Evolutionary conservation across 2,797 vertebrate species (phyloP).

Genomic region (Enteromius argenteus): DNA sequence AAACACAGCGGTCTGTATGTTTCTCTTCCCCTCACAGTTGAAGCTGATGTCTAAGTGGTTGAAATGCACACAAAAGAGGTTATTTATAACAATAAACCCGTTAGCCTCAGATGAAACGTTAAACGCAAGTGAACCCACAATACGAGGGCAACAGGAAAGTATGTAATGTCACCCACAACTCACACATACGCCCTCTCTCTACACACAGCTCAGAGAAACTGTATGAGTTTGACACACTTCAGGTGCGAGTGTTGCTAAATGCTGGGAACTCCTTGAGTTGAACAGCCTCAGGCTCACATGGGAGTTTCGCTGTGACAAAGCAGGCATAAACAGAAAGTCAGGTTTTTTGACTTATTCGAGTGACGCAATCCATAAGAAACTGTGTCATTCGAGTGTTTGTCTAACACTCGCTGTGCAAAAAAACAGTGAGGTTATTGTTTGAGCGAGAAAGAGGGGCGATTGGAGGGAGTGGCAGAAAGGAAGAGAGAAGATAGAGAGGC

Average conservation of each 20-base stretch:
- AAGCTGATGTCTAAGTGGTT: neutral
- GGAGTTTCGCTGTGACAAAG: slow-evolving; percentile 13
- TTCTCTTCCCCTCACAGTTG: neutral
- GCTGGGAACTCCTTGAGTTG: neutral
- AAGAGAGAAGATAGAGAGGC: slow-evolving; percentile 15
- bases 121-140: neutral
- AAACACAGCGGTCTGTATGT: neutral
- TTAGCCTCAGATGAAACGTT: neutral
- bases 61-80: neutral
- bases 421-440: slow-evolving; percentile 32
- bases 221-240: slow-evolving; percentile 5
- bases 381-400: neutral
- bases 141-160: neutral
- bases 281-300: neutral
- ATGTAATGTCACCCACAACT: slow-evolving; percentile 4
- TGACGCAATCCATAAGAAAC: slow-evolving; percentile 14
- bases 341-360: slow-evolving; percentile 25
- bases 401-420: neutral
- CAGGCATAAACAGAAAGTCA: slow-evolving; percentile 14
- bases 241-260: slow-evolving; percentile 10
- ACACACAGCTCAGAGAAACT: neutral
- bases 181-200: neutral
- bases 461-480: slow-evolving; percentile 11
- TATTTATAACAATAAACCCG: neutral
- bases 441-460: neutral